Percentiles rank a stretch among this genome's conserved stretches.
Conservation (phyloP, 2,113 vertebrate genomes). For the Alligator sinensis region DNA sequence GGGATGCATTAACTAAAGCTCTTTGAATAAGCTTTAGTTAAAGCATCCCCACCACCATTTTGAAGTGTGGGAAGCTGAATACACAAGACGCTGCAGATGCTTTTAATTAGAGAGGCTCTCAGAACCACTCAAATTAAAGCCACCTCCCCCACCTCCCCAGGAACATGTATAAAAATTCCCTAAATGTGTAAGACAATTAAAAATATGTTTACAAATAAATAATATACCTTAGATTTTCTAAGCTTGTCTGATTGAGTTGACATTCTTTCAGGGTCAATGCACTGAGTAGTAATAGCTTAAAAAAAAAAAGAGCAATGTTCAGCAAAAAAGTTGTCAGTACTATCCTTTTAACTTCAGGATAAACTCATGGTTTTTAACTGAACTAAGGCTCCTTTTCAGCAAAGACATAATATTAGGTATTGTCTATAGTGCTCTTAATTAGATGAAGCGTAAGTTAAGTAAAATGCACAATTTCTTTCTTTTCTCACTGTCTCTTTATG, state of each 20-base stretch:
- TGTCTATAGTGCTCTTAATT: background rate
- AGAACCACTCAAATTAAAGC: too few species aligned
- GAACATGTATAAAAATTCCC: background rate
- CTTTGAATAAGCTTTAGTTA: too few species aligned
- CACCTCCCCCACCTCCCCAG: too few species aligned
- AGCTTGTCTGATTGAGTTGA: background rate
- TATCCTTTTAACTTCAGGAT: background rate
- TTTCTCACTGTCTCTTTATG: background rate
- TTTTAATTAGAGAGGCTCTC: too few species aligned
- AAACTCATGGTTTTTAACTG: background rate
- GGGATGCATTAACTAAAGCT: too few species aligned
- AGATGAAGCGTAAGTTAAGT: background rate
- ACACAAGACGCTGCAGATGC: too few species aligned
- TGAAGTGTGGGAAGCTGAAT: too few species aligned
- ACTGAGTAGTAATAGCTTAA: constrained; percentile 18
- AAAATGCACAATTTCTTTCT: background rate
- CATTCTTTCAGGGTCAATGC: background rate
- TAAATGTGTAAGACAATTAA: constrained; percentile 54
- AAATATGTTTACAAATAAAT: background rate
- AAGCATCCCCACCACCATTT: too few species aligned
- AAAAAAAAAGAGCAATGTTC: background rate
- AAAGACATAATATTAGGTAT: background rate
- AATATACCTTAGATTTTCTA: constrained; percentile 30
- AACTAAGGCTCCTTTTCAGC: background rate
- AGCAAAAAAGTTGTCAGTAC: background rate